Percentiles rank a stretch among this genome's conserved stretches.
Conservation (phyloP, 2,888 invertebrate species). For the Dyspetes luteomarginatus region DNA sequence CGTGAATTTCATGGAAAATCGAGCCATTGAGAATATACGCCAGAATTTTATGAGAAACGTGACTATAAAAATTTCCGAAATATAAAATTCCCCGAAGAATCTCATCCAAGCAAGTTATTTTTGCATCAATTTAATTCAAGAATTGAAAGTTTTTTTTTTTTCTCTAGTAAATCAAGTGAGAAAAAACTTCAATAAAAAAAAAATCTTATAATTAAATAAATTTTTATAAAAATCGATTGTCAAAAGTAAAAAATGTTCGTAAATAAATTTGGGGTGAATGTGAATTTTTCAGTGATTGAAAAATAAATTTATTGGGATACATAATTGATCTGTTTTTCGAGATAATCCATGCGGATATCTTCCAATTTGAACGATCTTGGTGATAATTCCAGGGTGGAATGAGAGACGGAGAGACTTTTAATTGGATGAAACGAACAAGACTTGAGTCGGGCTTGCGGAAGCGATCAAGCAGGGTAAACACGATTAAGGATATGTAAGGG, state of each 20-base stretch:
- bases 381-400: neutral
- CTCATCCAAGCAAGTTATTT: too few relatives aligned
- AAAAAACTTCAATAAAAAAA: too few relatives aligned
- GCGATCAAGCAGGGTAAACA: constrained; percentile 54
- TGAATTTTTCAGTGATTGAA: neutral
- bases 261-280: too few relatives aligned
- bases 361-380: constrained; percentile 7
- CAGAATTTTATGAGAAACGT: too few relatives aligned
- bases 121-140: too few relatives aligned
- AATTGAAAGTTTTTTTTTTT: too few relatives aligned
- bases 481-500: constrained; percentile 56
- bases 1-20: neutral
- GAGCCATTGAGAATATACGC: neutral
- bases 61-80: too few relatives aligned
- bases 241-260: too few relatives aligned
- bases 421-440: constrained; percentile 53
- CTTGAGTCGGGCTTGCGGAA: constrained; percentile 41
- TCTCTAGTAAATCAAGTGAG: too few relatives aligned
- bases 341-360: neutral
- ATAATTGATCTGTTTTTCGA: neutral
- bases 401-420: constrained; percentile 31
- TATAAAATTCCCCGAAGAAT: too few relatives aligned
- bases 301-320: neutral
- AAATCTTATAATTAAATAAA: too few relatives aligned
- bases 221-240: too few relatives aligned